Evolutionary conservation across 2,888 invertebrate genomes (phyloP), one percentile per base, ranked within the genome.

Genomic region (Thecophora atra): DNA sequence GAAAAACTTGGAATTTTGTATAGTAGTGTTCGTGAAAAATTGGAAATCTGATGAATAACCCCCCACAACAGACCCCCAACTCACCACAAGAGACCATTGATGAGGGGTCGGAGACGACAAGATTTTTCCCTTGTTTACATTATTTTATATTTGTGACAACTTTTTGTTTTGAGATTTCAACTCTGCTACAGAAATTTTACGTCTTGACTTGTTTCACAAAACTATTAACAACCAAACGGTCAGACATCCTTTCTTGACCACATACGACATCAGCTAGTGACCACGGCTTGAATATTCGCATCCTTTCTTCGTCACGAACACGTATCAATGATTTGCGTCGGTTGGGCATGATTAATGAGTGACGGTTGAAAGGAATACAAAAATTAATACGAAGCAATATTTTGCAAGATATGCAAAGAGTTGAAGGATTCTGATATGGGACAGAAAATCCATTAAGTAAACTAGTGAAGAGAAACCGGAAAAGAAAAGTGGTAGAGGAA

Each of bases 301-400:
- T 58, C 58, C n/a, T 24, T 58, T 28, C 17, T 56, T 4, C 58
- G 58, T 58, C 26, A 28, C 58, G 28, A 19, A 6, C 54, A 24
- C 58, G 58, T 28, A 26, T 58, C 58, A 58, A 24, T 24, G 58
- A 28, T 58, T 58, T 58, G 24, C 58, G 19, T 60, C 63, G 74
- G 64, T 69, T 64, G 70, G 71, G 76, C 79, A 79, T 84, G 82
- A 83, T 84, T 84, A 83, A 83, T 83, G 82, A 83, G n/a, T n/a
- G n/a, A 83, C 82, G 84, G 83, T 84, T 84, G 83, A 84, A 82
- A 83, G 76, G 79, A 78, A 78, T 79, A 81, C 52, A 17, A 24
- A 80, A 81, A 81, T 80, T 79, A 81, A 82, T 80, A 80, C 77
- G 73, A 77, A 77, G 47, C 70, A 58, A 52, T 24, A 58, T 52